phyloP scores from a whole-genome alignment of 2,888 invertebrate species.

The Hybos culiciformis region DNA sequence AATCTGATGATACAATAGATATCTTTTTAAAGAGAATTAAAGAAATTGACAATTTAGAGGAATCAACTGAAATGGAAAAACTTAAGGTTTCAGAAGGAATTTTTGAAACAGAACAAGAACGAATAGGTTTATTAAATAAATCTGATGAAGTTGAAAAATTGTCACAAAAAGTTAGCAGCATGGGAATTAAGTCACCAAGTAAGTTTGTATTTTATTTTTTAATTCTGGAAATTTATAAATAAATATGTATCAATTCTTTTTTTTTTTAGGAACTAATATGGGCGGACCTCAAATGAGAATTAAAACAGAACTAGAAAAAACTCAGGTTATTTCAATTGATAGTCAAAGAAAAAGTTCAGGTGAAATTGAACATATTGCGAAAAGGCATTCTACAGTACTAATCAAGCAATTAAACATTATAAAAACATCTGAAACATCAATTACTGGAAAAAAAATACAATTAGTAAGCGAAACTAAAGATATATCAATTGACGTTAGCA shows the following conservation, averaged over 20 bases:
- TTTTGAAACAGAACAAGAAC: too few species aligned
- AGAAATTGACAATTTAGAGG: neutral
- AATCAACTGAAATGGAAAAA: neutral
- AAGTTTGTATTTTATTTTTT: conserved; percentile 8
- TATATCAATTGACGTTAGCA: neutral
- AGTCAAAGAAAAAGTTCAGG: conserved; percentile 14
- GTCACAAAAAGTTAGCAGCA: conserved; percentile 19
- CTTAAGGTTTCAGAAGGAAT: neutral
- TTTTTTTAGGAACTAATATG: too few species aligned
- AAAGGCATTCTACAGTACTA: neutral
- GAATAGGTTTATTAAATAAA: conserved; percentile 1
- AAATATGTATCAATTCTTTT: too few species aligned
- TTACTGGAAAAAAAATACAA: neutral
- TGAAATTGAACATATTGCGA: conserved; percentile 15
- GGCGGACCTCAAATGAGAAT: too few species aligned
- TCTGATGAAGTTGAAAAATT: conserved; percentile 18
- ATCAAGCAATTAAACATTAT: conserved; percentile 1
- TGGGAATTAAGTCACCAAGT: conserved; percentile 14
- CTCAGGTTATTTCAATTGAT: conserved; percentile 15
- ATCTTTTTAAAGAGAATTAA: neutral
- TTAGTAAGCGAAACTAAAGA: neutral
- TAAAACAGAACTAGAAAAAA: too few species aligned
- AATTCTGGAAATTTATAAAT: too few species aligned
- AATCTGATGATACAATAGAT: too few species aligned
- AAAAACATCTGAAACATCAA: neutral